These are phyloP conservation scores for Pluvianellus socialis DNA, from an alignment of 2,113 vertebrate species.

Conservation along the genomic window DNA sequence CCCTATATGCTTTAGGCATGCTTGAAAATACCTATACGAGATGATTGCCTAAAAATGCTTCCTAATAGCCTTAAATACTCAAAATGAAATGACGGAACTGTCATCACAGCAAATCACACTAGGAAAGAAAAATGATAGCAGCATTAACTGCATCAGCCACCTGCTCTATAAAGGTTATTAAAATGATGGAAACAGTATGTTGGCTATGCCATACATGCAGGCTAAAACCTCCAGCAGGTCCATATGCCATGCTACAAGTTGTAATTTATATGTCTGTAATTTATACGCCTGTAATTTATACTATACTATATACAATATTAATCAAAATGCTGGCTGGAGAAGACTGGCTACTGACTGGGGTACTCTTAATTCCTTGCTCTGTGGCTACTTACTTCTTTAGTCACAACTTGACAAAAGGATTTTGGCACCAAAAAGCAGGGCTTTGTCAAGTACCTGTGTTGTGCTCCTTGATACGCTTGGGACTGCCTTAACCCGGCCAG, in stretches of 20 bases:
- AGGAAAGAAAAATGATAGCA: constrained; percentile 36
- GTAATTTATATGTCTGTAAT: constrained; percentile 21
- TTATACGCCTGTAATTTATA: neutral
- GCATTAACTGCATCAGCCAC: constrained; percentile 31
- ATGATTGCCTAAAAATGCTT: constrained; percentile 23
- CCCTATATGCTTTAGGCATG: neutral
- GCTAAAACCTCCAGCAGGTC: neutral
- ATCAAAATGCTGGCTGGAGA: neutral
- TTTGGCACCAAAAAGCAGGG: neutral
- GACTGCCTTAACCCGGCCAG: neutral
- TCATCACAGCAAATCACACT: constrained; percentile 28
- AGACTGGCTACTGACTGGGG: neutral
- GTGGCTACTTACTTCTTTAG: neutral
- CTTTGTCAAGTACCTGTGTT: neutral
- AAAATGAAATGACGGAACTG: constrained; percentile 2
- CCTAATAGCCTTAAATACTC: constrained; percentile 32
- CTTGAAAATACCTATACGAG: neutral
- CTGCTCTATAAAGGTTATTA: constrained; percentile 27
- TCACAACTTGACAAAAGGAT: neutral
- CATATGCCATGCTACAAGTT: neutral
- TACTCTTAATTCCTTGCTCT: neutral
- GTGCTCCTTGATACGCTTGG: neutral
- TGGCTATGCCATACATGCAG: neutral
- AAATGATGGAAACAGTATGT: constrained; percentile 45
- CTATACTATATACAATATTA: neutral